Evolutionary conservation across 2,888 invertebrate species (phyloP).

Genomic region (Phaonia tiefii): DNA sequence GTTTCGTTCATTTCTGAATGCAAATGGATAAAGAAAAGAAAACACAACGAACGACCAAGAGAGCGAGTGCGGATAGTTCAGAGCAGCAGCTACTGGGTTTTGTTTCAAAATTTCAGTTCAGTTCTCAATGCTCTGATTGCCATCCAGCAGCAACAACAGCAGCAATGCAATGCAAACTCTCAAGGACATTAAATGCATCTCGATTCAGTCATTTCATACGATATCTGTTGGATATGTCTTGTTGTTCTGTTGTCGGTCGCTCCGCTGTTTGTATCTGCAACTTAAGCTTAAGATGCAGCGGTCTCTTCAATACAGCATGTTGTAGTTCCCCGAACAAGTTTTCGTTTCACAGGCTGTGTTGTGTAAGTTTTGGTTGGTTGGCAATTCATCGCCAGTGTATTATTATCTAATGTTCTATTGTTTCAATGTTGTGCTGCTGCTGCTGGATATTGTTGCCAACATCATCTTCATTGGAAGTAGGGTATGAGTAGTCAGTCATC

Average conservation of each 20-base stretch:
- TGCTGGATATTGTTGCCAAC: slow-evolving; percentile 5
- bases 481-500: neutral
- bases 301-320: neutral
- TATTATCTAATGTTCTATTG: slow-evolving; percentile 58
- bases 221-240: slow-evolving; percentile 41
- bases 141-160: no score
- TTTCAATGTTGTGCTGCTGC: slow-evolving; percentile 33
- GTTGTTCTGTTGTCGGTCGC: no score
- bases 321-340: neutral
- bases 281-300: neutral
- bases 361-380: slow-evolving; percentile 18
- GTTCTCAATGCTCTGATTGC: slow-evolving; percentile 49
- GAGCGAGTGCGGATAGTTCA: neutral
- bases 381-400: neutral
- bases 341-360: slow-evolving; percentile 5
- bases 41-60: no score
- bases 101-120: slow-evolving; percentile 42
- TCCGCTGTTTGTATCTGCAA: neutral
- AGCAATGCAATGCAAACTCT: slow-evolving; percentile 48
- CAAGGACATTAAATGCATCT: slow-evolving; percentile 62
- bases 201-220: slow-evolving; percentile 48
- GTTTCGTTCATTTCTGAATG: slow-evolving; percentile 2
- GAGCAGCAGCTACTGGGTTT: neutral
- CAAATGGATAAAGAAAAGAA: slow-evolving; percentile 12
- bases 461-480: slow-evolving; percentile 20